Evolutionary conservation across 2,888 invertebrate species (phyloP).

Genomic region (Tridacna crocea): DNA sequence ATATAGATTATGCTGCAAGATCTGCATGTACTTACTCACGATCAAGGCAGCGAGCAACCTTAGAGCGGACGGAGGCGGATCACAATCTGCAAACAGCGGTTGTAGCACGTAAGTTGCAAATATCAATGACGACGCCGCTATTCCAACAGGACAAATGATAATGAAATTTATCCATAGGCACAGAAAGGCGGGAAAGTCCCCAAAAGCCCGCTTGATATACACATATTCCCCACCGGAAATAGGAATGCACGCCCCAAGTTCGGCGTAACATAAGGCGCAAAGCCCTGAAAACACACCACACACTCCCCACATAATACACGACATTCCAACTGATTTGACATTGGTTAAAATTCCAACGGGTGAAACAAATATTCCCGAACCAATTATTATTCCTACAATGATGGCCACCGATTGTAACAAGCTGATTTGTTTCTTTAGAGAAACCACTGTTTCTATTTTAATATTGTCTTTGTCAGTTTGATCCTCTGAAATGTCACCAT

Average conservation of each 20-base stretch:
- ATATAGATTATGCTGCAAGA: too few species aligned
- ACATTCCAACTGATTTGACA: constrained; percentile 90
- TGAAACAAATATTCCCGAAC: constrained; percentile 97
- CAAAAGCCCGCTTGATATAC: constrained; percentile 84
- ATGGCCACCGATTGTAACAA: constrained; percentile 77
- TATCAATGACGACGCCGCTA: constrained; percentile 81
- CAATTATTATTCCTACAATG: constrained; percentile 92
- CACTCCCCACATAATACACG: constrained; percentile 94
- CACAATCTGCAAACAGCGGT: constrained; percentile 80
- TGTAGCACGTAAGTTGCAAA: constrained; percentile 81
- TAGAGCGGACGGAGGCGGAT: constrained; percentile 73
- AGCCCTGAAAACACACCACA: constrained; percentile 91
- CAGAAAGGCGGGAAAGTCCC: constrained; percentile 81
- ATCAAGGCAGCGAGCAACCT: constrained; percentile 76
- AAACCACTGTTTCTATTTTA: constrained; percentile 58
- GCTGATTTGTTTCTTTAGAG: constrained; percentile 75
- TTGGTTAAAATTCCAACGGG: constrained; percentile 94
- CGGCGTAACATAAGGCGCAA: constrained; percentile 95
- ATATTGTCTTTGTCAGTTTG: constrained; percentile 2
- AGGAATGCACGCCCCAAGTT: constrained; percentile 94
- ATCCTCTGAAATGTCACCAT: neutral
- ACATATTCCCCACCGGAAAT: constrained; percentile 85
- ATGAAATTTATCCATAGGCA: constrained; percentile 82
- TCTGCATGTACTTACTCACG: constrained; percentile 78
- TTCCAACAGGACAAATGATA: constrained; percentile 80